Base-by-base conservation (phyloP, 2,797 vertebrate species). In the Neosilurus mollespiculum region DNA sequence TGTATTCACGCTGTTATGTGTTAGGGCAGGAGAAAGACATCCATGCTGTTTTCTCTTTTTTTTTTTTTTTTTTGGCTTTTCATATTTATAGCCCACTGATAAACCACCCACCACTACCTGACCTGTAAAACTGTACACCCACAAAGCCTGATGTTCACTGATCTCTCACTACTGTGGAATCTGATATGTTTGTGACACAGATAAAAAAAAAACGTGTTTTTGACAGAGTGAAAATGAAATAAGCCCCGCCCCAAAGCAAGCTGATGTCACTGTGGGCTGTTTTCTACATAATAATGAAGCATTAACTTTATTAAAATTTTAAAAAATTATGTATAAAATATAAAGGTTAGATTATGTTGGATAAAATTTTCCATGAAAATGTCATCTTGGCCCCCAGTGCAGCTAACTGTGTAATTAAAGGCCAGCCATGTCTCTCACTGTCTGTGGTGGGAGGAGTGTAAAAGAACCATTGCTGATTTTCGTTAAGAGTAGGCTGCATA, bases 271-370 rank as follows among this genome's bases (percentile, higher is more conserved):
- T 73, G 71, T 54, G 43, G 43, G 8, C 43, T 10, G 6, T 22
- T 76, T 76, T 34, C 4, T n/a, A 24, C 69, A 70, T 76, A 76
- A 77, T 15, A 77, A 59, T n/a, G 22, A 15, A 73, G 20, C n/a
- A 72, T 53, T 72, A 72, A 12, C 24, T 6, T 73, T 54, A 53
- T 24, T 53, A 15, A 51, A 24, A 71, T 11, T 30, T 30, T 71
- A 3, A 51, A 2, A 53, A 8, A 53, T 26, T 11, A 72, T 8
- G 43, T 43, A 53, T 71, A 51, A 51, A 53, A 51, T 10, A 26
- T 15, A 34, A 66, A 18, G 26, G 30, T 34, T 16, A 43, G 18
- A 37, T 67, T 67, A 37, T 37, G 2, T 67, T 37, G 9, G 9
- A 67, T 37, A 9, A 67, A 11, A 54, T 11, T 54, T 54, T 54